Base-by-base conservation (phyloP, 2,797 vertebrate genomes). In the Eospalax fontanierii region DNA sequence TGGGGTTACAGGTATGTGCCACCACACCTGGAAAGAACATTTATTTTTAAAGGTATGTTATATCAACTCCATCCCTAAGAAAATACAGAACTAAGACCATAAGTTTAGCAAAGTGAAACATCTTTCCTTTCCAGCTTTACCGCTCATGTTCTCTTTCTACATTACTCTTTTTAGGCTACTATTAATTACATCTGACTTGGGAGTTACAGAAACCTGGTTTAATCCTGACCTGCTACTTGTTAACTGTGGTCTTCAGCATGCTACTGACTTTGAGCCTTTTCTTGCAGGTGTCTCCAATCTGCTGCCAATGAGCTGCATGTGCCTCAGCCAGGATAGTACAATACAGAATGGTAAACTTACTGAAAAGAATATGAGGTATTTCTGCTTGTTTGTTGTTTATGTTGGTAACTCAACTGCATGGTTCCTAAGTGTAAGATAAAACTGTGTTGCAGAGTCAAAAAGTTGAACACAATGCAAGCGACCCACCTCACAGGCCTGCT, bases 11-110 rank as follows among this genome's bases (percentile, higher is more conserved):
- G 50, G 50, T 54, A 15, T 54, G 50, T 54, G 50, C 50, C 50
- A 54, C 50, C 50, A 54, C 14, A 54, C 14, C 40, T 38, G 83
- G 3, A 65, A 30, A 74, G 70, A n/a, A 73, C 18, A 14, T 4
- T 83, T 78, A 61, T 87, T 83, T 92, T 82, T 80, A 83, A n/a
- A 93, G 54, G 30, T 66, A 30, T 1, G 1, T 91, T 38, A n/a
- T 0, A 38, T 1, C 38, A 35, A 10, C 21, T 63, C 21, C 2
- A 40, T 8, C 24, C 9, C 16, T 0, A 91, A 43, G 54, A 87
- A 35, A 59, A 54, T 46, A 87, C 85, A 90, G 2, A 75, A 35
- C 18, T 70, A 50, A 65, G 63, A 70, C 40, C 24, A 43, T 70
- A 71, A 87, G 59, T n/a, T 87, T 40, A 87, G 15, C 75, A 82